Evolutionary conservation across 1,140 invertebrate genomes (phyloP).

Genomic region (Hypsibius dujardini): DNA sequence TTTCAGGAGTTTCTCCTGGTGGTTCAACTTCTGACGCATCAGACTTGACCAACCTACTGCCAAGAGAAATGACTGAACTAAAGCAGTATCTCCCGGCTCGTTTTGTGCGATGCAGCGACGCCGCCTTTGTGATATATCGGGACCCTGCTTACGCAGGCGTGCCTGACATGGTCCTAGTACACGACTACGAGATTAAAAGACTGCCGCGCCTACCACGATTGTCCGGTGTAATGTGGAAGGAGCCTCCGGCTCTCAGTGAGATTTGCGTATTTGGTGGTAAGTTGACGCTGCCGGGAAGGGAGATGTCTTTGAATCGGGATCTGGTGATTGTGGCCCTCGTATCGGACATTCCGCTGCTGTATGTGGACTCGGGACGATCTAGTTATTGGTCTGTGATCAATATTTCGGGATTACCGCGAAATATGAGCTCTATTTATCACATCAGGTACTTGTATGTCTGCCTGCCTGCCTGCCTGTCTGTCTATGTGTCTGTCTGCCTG

Average conservation of each 20-base stretch:
- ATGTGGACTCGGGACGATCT: neutral
- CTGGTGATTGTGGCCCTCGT: conserved; percentile 1
- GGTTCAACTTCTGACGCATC: neutral
- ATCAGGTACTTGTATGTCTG: neutral
- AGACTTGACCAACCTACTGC: neutral
- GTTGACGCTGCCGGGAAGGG: neutral
- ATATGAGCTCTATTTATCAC: conserved; percentile 2
- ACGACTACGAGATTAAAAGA: conserved; percentile 7
- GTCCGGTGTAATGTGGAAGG: neutral
- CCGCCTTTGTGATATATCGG: neutral
- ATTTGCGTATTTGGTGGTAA: conserved; percentile 13
- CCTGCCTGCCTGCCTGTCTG: neutral
- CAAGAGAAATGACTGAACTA: neutral
- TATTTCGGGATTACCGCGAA: neutral
- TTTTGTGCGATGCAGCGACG: neutral
- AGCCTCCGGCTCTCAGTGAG: neutral
- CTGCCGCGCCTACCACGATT: neutral
- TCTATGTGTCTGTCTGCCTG: neutral
- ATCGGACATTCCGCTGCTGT: conserved; percentile 5
- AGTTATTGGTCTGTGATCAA: neutral
- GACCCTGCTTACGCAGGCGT: neutral
- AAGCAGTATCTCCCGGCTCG: neutral
- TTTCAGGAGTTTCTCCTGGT: too few species aligned
- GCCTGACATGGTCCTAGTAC: neutral
- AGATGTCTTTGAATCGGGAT: neutral